A percentile compares a stretch with the other conserved stretches of the same genome.
Evolutionary conservation across 2,888 invertebrate genomes (phyloP).

Genomic region (Nipponacmea schrenckii): DNA sequence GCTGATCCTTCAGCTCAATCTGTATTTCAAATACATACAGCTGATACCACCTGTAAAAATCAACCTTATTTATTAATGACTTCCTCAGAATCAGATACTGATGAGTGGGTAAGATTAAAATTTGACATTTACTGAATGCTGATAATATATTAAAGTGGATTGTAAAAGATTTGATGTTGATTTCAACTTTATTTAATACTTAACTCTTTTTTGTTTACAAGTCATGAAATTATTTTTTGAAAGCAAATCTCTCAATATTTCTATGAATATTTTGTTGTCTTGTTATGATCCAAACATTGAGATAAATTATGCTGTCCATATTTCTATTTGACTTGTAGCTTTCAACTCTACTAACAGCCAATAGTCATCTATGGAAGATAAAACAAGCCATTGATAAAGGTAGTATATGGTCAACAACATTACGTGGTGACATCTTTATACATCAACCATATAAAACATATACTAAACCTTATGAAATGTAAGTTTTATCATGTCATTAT

Average conservation of each 20-base stretch:
- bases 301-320: too few relatives aligned
- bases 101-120: conserved; percentile 82
- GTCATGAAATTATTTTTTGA: too few relatives aligned
- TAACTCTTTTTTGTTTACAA: too few relatives aligned
- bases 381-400: conserved; percentile 78
- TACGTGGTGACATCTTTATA: conserved; percentile 83
- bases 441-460: conserved; percentile 72
- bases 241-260: too few relatives aligned
- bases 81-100: conserved; percentile 84
- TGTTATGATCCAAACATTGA: too few relatives aligned
- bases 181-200: not conserved
- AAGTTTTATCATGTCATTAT: conserved; percentile 12
- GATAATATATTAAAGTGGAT: not conserved
- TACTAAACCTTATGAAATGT: conserved; percentile 29
- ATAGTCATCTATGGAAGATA: conserved; percentile 79
- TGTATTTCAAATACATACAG: conserved; percentile 80
- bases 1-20: conserved; percentile 67
- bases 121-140: not conserved
- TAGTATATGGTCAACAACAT: conserved; percentile 83
- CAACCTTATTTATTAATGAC: conserved; percentile 80
- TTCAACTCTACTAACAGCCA: conserved; percentile 70
- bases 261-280: too few relatives aligned
- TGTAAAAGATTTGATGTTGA: not conserved
- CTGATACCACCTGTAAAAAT: conserved; percentile 72
- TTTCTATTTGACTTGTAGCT: conserved; percentile 31